phyloP scores from a whole-genome alignment of 2,888 invertebrate species.

The Caenorhabditis wallacei region DNA sequence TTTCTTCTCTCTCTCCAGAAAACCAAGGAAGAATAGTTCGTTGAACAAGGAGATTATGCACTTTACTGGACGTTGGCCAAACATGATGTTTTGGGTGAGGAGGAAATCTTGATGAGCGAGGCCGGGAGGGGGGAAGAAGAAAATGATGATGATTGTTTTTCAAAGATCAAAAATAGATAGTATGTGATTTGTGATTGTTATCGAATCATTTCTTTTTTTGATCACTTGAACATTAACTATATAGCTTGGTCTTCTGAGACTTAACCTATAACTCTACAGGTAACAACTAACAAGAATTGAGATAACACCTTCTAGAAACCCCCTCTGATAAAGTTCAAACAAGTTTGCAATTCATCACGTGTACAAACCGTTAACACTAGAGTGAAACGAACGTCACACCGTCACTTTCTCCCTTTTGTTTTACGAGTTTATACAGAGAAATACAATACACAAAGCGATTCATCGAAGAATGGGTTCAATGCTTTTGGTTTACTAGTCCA shows the following conservation, averaged over 20 bases:
- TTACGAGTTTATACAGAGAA: conserved; percentile 16
- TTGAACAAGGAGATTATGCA: conserved; percentile 13
- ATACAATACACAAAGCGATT: not conserved
- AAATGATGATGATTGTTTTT: conserved; percentile 28
- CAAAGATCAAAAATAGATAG: conserved; percentile 22
- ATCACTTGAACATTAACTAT: not conserved
- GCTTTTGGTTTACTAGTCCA: not conserved
- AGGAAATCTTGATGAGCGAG: not conserved
- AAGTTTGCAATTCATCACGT: not conserved
- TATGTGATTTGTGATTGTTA: conserved; percentile 32
- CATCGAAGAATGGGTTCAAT: not conserved
- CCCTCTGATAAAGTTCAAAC: not conserved
- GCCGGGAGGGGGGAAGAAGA: not conserved
- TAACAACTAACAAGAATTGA: too few species aligned
- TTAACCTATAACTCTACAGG: too few species aligned
- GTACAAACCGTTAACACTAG: conserved; percentile 1
- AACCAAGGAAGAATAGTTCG: conserved; percentile 7
- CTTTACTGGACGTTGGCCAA: conserved; percentile 6
- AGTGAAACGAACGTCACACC: conserved; percentile 29
- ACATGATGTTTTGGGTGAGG: not conserved
- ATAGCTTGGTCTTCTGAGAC: too few species aligned
- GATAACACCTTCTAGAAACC: too few species aligned
- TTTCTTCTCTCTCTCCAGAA: not conserved
- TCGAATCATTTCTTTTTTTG: not conserved
- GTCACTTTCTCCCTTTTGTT: conserved; percentile 7